Percentiles rank a stretch among this genome's conserved stretches.
These are phyloP conservation scores for Acanthosepion esculentum DNA, from an alignment of 2,888 invertebrate genomes.

Conservation along the genomic window DNA sequence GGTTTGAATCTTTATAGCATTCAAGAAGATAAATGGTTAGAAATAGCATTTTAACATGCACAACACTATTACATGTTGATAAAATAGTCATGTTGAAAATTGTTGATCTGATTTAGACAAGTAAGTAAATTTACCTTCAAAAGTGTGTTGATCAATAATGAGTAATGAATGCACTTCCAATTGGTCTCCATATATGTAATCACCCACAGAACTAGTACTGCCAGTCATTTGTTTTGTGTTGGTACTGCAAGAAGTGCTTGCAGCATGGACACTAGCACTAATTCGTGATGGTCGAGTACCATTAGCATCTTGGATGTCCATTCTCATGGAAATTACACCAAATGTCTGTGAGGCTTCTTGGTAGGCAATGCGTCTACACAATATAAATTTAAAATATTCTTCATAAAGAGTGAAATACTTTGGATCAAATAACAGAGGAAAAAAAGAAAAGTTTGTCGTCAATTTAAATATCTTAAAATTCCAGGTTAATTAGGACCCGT, in stretches of 20 bases:
- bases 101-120: neutral
- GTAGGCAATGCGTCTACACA: slow-evolving; percentile 87
- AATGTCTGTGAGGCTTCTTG: slow-evolving; percentile 88
- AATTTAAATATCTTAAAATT: neutral
- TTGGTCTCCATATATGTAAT: slow-evolving; percentile 83
- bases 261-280: slow-evolving; percentile 87
- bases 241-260: slow-evolving; percentile 78
- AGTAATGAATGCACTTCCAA: slow-evolving; percentile 89
- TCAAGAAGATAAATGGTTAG: neutral
- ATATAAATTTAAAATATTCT: neutral
- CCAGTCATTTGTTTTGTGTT: slow-evolving; percentile 69
- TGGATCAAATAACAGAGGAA: neutral
- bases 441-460: neutral
- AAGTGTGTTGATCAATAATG: slow-evolving; percentile 95
- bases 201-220: slow-evolving; percentile 76
- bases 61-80: too few relatives aligned
- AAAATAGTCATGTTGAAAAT: neutral
- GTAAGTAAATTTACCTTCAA: slow-evolving; percentile 80
- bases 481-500: neutral
- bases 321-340: slow-evolving; percentile 91
- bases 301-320: slow-evolving; percentile 86
- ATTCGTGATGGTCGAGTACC: slow-evolving; percentile 81
- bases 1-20: too few relatives aligned
- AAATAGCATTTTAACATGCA: neutral
- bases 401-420: neutral